Conservation (phyloP, 2,888 invertebrate species). For the Endotricha flammealis region DNA sequence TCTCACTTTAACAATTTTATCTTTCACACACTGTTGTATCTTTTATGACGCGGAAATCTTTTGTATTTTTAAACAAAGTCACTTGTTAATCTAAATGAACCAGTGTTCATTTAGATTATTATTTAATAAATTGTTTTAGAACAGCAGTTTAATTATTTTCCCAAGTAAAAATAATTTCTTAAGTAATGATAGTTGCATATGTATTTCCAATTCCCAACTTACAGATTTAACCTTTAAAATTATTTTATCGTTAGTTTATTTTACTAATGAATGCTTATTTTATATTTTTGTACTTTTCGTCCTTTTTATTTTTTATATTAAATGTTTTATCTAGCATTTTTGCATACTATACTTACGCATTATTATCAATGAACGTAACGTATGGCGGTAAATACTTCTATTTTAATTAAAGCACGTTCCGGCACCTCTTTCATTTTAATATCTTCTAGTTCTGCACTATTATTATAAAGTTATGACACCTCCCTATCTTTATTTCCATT, state of each 20-base stretch:
- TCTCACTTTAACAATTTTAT: slow-evolving; percentile 13
- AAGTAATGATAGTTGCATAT: not conserved
- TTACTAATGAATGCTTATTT: too few relatives aligned
- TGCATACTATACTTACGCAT: not conserved
- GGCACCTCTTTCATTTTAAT: slow-evolving; percentile 15
- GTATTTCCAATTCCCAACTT: not conserved
- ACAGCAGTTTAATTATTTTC: too few relatives aligned
- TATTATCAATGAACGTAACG: slow-evolving; percentile 10
- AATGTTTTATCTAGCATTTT: too few relatives aligned
- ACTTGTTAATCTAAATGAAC: too few relatives aligned
- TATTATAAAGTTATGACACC: slow-evolving; percentile 39
- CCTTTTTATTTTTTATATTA: too few relatives aligned
- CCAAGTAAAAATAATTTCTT: not conserved
- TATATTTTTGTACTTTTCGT: too few relatives aligned
- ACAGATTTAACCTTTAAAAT: not conserved
- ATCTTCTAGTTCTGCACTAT: slow-evolving; percentile 32
- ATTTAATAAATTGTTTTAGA: too few relatives aligned
- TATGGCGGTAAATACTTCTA: slow-evolving; percentile 21
- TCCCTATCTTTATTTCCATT: slow-evolving; percentile 27
- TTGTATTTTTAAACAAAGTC: slow-evolving; percentile 5
- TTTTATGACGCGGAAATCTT: slow-evolving; percentile 11
- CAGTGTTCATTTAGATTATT: too few relatives aligned
- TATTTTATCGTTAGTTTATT: not conserved
- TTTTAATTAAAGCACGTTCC: slow-evolving; percentile 18
- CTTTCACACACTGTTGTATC: slow-evolving; percentile 14